phyloP scores from a whole-genome alignment of 1,140 invertebrate genomes.

The Tetraneura akinire region DNA sequence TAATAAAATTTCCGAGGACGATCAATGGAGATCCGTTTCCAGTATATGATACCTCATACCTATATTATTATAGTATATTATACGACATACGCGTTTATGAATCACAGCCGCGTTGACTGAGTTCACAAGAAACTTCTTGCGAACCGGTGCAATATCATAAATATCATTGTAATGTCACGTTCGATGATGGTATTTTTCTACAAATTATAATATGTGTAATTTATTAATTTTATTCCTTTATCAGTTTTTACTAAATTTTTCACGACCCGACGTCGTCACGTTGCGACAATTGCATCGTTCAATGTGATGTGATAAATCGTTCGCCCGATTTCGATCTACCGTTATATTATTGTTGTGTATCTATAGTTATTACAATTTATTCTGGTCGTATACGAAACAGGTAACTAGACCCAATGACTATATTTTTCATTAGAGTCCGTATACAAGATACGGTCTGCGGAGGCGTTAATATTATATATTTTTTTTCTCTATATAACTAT shows the following conservation, averaged over 20 bases:
- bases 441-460: neutral
- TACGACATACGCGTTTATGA: no score
- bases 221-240: neutral
- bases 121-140: no score
- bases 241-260: no score
- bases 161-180: no score
- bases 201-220: no score
- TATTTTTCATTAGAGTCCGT: slow-evolving; percentile 14
- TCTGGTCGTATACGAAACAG: neutral
- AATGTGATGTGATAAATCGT: slow-evolving; percentile 39
- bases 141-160: no score
- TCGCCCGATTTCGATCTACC: slow-evolving; percentile 27
- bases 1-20: neutral
- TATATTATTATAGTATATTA: neutral
- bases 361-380: no score
- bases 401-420: neutral
- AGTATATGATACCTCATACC: no score
- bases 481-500: neutral
- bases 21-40: neutral
- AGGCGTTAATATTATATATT: slow-evolving; percentile 13
- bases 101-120: neutral
- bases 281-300: neutral
- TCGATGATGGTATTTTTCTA: neutral
- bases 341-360: neutral
- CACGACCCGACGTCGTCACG: no score